Percentiles rank a stretch among this genome's conserved stretches.
Conservation (phyloP, 2,888 invertebrate species). For the Macrophya annulata region DNA sequence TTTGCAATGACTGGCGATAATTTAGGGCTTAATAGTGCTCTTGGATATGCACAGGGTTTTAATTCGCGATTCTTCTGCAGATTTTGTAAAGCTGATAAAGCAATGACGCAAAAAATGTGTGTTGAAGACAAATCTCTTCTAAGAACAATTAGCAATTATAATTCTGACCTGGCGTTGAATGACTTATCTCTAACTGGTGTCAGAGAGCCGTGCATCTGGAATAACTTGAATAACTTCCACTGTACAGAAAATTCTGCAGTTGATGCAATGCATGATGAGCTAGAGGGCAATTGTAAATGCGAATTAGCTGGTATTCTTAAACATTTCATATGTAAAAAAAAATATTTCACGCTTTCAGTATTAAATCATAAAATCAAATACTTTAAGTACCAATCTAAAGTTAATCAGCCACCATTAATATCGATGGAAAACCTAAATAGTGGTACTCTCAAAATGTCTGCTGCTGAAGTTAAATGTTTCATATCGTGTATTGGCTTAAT, state of each 20-base stretch:
- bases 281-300: background rate
- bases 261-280: constrained; percentile 65
- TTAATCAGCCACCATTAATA: constrained; percentile 21
- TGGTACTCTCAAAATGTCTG: constrained; percentile 11
- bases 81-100: constrained; percentile 61
- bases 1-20: constrained; percentile 61
- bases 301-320: constrained; percentile 21
- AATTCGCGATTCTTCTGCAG: constrained; percentile 62
- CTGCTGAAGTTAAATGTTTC: constrained; percentile 4
- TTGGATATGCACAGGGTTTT: constrained; percentile 60
- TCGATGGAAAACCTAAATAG: background rate
- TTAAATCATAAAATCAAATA: constrained; percentile 30
- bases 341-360: constrained; percentile 15
- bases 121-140: constrained; percentile 55
- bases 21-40: constrained; percentile 60
- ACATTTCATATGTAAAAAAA: constrained; percentile 27
- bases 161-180: constrained; percentile 48
- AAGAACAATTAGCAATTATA: constrained; percentile 60
- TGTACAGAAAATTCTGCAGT: constrained; percentile 62
- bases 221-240: constrained; percentile 61
- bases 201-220: constrained; percentile 60
- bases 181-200: constrained; percentile 60
- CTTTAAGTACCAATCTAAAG: constrained; percentile 19
- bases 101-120: constrained; percentile 54
- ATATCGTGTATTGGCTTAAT: constrained; percentile 11